Evolutionary conservation across 2,797 vertebrate species (phyloP), one percentile per base, ranked within the genome.

Genomic region (Rhodeus uyekii): DNA sequence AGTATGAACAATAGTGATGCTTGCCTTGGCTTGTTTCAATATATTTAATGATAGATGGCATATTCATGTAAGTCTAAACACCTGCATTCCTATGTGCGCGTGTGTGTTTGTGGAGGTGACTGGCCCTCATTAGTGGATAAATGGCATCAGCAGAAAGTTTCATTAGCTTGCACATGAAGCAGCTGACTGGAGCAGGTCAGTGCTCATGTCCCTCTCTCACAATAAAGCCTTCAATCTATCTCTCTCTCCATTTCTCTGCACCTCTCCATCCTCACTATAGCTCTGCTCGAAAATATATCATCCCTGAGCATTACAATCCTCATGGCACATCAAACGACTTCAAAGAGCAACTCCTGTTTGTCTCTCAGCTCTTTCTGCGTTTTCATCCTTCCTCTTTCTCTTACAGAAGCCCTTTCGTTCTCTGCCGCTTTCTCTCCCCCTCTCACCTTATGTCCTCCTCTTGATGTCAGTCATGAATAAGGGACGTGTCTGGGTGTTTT

Each of bases 141-240:
- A 88, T 69, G 76, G 83, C 65, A 86, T 85, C 83, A 85, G 87
- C 83, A 82, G 81, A 85, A 85, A 76, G 36, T 81, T 84, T 86
- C 60, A 82, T 85, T 79, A 85, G 80, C 82, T 74, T 81, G 76
- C 58, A 68, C 64, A 76, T 80, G 77, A 63, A 76, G 64, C 64
- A 72, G 76, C 83, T 64, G 83, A 78, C 75, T 81, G 60, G 83
- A 82, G 42, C 77, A 50, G 81, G 81, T 85, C 85, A 78, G 68
- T 19, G 10, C 18, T 18, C 76, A 29, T 44, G n/a, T 68, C 39
- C 29, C 32, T 63, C 84, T 58, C 63, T 48, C 76, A 69, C 69
- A 78, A 76, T 75, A 82, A 76, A 82, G 48, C 74, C 38, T 76
- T 74, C 44, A 63, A 29, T 83, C 61, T 22, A 34, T 44, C 32